These are phyloP conservation scores for Pseudochromis fuscus DNA, from an alignment of 2,797 vertebrate species.

Conservation along the genomic window DNA sequence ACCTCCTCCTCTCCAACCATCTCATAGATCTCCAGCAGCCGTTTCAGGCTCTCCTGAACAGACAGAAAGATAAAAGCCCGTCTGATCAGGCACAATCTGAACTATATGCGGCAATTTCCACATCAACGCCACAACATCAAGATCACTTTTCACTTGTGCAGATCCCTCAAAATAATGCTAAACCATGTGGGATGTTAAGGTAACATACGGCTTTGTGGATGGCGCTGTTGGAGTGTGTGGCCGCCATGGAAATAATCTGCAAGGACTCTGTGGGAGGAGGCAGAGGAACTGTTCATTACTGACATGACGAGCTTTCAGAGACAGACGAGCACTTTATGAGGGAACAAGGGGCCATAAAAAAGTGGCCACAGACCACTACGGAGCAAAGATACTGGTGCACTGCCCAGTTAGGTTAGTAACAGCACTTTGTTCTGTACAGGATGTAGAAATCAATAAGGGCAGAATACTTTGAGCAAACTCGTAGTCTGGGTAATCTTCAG, in stretches of 20 bases:
- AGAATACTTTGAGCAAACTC: slow-evolving; percentile 66
- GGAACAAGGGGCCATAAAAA: neutral
- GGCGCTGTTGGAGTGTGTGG: slow-evolving; percentile 90
- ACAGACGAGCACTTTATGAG: neutral
- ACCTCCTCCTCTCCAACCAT: slow-evolving; percentile 92
- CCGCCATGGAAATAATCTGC: slow-evolving; percentile 89
- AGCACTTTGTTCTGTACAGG: neutral
- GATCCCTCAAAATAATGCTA: neutral
- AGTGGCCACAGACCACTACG: no score
- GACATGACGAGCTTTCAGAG: neutral
- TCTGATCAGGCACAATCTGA: neutral
- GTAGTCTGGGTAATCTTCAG: slow-evolving; percentile 81
- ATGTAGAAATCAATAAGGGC: neutral
- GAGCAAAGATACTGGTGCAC: neutral
- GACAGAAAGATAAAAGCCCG: neutral
- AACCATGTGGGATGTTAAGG: neutral
- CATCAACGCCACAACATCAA: neutral
- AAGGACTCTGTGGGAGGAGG: slow-evolving; percentile 85
- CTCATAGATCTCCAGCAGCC: slow-evolving; percentile 91
- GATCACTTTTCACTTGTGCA: neutral
- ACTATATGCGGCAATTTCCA: neutral
- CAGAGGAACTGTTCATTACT: neutral
- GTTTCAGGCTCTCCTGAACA: slow-evolving; percentile 88
- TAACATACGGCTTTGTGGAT: slow-evolving; percentile 88
- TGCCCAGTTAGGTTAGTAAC: neutral